Evolutionary conservation across 2,113 vertebrate genomes (phyloP).

Genomic region (Syngnathus typhle): DNA sequence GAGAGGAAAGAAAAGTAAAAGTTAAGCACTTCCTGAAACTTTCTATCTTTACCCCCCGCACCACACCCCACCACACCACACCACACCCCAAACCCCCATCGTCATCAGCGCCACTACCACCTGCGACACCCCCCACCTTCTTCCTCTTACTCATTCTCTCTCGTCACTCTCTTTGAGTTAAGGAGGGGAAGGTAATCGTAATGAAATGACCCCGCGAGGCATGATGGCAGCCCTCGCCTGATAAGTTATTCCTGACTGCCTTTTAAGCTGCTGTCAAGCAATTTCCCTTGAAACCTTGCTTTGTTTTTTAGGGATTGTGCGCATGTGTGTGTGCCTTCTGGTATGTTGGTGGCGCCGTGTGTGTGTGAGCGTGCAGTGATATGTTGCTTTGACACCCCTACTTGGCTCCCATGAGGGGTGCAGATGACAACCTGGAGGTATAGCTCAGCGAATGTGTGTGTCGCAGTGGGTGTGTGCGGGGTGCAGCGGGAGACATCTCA

Average conservation of each 20-base stretch:
- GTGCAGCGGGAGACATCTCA: constrained; percentile 66
- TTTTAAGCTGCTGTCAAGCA: constrained; percentile 78
- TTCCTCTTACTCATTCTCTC: constrained; percentile 52
- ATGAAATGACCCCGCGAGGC: constrained; percentile 76
- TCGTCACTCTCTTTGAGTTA: constrained; percentile 69
- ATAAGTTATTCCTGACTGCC: constrained; percentile 76
- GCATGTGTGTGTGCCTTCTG: constrained; percentile 35
- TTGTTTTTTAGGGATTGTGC: constrained; percentile 67
- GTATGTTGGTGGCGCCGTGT: constrained; percentile 36
- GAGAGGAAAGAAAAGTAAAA: constrained; percentile 64
- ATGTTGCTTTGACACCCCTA: constrained; percentile 66
- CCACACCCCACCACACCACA: constrained; percentile 21
- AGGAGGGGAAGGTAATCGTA: constrained; percentile 71
- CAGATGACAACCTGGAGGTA: constrained; percentile 71
- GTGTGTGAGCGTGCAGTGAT: constrained; percentile 13
- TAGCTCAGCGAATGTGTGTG: constrained; percentile 50
- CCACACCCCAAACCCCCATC: constrained; percentile 43
- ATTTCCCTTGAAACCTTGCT: constrained; percentile 72
- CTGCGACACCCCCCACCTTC: not conserved
- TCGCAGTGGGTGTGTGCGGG: constrained; percentile 27
- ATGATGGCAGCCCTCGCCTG: constrained; percentile 70
- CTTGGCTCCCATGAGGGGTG: constrained; percentile 72
- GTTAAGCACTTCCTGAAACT: constrained; percentile 72
- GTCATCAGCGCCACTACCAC: constrained; percentile 10
- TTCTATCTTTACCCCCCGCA: constrained; percentile 62